phyloP scores from a whole-genome alignment of 1,140 invertebrate genomes.

The Drosophila melanogaster region Release_6_plus_ISO1_MT NC_004354.4:3126001-3126500 shows the following conservation, averaged over 20 bases:
- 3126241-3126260: conserved; percentile 20
- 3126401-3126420: not conserved
- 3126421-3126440: not conserved
- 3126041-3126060: conserved; percentile 58
- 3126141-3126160: conserved; percentile 60
- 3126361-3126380: conserved; percentile 12
- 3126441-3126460: too few species aligned
- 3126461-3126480: too few species aligned
- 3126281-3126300: conserved; percentile 35
- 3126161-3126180: conserved; percentile 49
- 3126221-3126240: too few species aligned
- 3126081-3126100: conserved; percentile 13
- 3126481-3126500: too few species aligned
- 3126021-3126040: conserved; percentile 33
- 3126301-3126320: conserved; percentile 19
- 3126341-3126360: conserved; percentile 11
- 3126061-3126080: conserved; percentile 26
- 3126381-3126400: not conserved
- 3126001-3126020: not conserved
- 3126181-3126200: conserved; percentile 35
- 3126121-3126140: conserved; percentile 33
- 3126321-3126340: conserved; percentile 18
- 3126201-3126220: not conserved
- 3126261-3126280: conserved; percentile 29
- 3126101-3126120: conserved; percentile 31